Conservation (phyloP, 2,113 vertebrate species). For the Empidonax traillii region DNA sequence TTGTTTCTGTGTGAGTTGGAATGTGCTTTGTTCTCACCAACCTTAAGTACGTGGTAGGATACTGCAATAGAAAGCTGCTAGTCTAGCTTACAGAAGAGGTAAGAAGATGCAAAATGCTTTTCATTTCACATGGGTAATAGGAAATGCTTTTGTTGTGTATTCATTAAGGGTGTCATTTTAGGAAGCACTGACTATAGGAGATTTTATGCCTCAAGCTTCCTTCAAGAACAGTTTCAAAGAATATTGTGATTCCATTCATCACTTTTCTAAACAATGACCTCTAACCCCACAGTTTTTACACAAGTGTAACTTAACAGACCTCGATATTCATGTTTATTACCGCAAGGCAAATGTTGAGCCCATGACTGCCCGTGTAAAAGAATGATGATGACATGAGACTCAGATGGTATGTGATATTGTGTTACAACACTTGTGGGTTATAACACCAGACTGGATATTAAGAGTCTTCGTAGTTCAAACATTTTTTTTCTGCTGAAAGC, state of each 20-base stretch:
- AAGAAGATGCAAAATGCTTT: background rate
- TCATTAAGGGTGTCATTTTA: background rate
- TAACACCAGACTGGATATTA: background rate
- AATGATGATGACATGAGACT: background rate
- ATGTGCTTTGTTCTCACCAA: background rate
- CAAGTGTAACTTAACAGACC: background rate
- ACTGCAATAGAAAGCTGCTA: background rate
- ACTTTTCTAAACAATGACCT: background rate
- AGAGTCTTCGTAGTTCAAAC: background rate
- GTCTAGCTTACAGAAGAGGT: background rate
- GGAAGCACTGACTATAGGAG: background rate
- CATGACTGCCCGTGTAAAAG: background rate
- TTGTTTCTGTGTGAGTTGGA: background rate
- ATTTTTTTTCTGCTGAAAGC: background rate
- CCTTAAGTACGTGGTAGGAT: background rate
- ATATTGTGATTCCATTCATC: background rate
- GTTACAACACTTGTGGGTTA: background rate
- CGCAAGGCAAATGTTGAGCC: rapidly evolving
- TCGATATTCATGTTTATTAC: background rate
- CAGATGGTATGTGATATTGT: background rate
- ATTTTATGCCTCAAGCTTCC: background rate
- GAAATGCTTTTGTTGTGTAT: background rate
- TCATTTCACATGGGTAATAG: background rate
- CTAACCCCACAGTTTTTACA: background rate
- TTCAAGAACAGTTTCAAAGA: background rate